These are phyloP conservation scores for Meloidogyne chitwoodi DNA, from an alignment of 1,140 invertebrate genomes.

Conservation along the genomic window DNA sequence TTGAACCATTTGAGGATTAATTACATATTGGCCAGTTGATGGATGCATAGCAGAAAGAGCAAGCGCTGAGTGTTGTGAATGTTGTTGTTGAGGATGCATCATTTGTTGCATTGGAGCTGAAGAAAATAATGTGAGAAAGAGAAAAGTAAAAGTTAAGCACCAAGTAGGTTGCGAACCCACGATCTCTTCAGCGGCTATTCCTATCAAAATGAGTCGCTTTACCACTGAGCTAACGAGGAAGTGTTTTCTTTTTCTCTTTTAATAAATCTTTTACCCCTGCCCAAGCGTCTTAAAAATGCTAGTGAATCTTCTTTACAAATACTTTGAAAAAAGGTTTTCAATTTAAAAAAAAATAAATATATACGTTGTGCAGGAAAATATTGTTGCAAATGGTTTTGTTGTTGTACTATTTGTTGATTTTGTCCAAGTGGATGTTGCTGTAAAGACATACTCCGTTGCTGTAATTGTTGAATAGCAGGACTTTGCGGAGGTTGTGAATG, in stretches of 20 bases:
- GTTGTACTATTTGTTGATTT: no score
- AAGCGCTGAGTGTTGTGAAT: no score
- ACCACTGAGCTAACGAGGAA: no score
- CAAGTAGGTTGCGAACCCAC: no score
- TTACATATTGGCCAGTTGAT: background rate
- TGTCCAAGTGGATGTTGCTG: background rate
- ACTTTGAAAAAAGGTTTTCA: no score
- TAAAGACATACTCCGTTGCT: background rate
- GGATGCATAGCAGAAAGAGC: background rate
- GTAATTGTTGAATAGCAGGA: constrained; percentile 1
- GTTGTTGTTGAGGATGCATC: background rate
- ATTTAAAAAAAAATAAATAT: background rate
- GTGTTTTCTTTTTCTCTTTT: no score
- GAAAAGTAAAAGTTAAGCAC: no score
- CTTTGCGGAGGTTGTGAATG: background rate
- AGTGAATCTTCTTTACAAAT: no score
- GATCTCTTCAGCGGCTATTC: no score
- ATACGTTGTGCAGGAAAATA: background rate
- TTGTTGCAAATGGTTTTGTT: background rate
- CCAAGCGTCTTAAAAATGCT: no score
- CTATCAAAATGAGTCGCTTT: no score
- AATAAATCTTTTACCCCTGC: no score
- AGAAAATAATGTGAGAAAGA: background rate
- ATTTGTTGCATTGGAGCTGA: background rate
- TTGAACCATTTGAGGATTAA: background rate